These are phyloP conservation scores for Magallana gigas DNA, from an alignment of 1,140 invertebrate genomes.

Conservation along the genomic window DNA sequence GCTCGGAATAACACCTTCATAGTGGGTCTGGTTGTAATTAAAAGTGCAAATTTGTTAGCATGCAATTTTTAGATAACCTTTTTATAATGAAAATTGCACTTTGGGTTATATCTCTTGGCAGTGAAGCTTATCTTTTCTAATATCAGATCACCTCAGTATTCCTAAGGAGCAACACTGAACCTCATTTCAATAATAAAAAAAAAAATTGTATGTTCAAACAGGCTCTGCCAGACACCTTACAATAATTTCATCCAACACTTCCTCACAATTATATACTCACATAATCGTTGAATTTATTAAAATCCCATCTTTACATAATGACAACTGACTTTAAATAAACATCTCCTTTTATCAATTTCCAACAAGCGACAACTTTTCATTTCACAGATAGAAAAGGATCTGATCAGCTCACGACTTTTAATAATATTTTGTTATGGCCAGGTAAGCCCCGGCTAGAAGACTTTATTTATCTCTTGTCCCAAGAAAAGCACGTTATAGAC, in stretches of 20 bases:
- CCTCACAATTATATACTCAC: conserved; percentile 7
- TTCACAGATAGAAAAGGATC: not conserved
- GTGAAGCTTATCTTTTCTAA: conserved; percentile 21
- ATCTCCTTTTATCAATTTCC: not conserved
- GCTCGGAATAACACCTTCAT: conserved; percentile 17
- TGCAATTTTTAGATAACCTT: conserved; percentile 35
- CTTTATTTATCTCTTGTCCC: conserved; percentile 33
- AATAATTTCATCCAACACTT: conserved; percentile 14
- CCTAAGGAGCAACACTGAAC: not conserved
- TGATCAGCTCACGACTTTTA: conserved; percentile 27
- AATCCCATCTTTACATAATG: not conserved
- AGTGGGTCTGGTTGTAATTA: conserved; percentile 30
- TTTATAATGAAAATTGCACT: conserved; percentile 23
- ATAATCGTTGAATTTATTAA: not conserved
- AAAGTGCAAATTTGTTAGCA: conserved; percentile 30
- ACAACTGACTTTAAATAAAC: not conserved
- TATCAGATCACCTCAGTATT: conserved; percentile 5
- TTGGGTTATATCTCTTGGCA: not conserved
- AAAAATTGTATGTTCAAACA: not conserved
- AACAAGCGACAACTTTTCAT: not conserved
- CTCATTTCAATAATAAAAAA: not conserved
- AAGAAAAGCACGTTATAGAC: not conserved
- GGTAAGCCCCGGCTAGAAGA: conserved; percentile 12
- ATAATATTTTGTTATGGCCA: conserved; percentile 9
- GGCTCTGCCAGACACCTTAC: not conserved